Evolutionary conservation across 2,888 invertebrate species (phyloP).

Genomic region (Ectemnius cavifrons): DNA sequence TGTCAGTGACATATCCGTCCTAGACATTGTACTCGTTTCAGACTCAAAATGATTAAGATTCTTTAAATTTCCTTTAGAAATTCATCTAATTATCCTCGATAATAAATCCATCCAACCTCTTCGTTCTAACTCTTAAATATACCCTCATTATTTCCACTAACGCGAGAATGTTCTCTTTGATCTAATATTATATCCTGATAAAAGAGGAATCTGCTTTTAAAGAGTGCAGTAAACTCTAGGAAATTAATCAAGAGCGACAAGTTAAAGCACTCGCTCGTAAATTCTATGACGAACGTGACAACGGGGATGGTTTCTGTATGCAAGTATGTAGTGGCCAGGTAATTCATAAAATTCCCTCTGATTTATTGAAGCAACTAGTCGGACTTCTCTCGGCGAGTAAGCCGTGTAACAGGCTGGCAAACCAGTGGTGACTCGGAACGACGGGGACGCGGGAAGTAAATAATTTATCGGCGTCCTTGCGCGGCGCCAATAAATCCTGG

Average conservation of each 20-base stretch:
- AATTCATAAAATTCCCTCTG: conserved; percentile 44
- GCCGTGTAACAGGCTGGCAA: conserved; percentile 38
- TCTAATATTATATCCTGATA: conserved; percentile 17
- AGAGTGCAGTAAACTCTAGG: too few species aligned
- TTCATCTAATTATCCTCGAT: neutral
- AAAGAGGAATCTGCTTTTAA: too few species aligned
- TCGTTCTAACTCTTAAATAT: neutral
- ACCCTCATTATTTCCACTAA: neutral
- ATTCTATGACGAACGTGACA: neutral
- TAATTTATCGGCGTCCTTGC: conserved; percentile 44
- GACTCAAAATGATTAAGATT: neutral
- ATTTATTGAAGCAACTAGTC: conserved; percentile 33
- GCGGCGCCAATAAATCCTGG: conserved; percentile 33
- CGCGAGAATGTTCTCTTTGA: conserved; percentile 10
- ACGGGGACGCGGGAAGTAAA: conserved; percentile 24
- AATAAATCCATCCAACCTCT: neutral
- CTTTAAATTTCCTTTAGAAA: conserved; percentile 9
- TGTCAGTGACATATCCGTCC: conserved; percentile 8
- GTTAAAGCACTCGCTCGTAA: conserved; percentile 25
- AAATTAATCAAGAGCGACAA: conserved; percentile 37
- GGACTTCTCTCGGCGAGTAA: neutral
- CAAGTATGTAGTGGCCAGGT: conserved; percentile 17
- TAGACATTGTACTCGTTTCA: conserved; percentile 28
- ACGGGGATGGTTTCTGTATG: neutral
- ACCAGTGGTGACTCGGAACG: neutral